These are phyloP conservation scores for Lynx canadensis DNA, from an alignment of 2,113 vertebrate genomes.

Conservation along the genomic window DNA sequence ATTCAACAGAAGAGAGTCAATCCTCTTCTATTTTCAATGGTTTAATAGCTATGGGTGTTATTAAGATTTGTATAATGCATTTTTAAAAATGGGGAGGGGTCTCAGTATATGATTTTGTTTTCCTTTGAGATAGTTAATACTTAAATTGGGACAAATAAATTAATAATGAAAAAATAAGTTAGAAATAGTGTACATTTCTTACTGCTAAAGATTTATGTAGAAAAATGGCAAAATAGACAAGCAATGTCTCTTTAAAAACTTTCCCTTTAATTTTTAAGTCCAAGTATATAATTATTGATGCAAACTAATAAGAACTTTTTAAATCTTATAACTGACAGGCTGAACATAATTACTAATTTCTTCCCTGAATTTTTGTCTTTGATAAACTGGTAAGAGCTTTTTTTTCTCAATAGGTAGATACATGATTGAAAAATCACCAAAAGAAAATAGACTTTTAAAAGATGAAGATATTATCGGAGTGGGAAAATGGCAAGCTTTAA, in stretches of 20 bases:
- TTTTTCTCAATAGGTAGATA: neutral
- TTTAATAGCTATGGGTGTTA: neutral
- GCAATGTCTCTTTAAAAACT: conserved; percentile 56
- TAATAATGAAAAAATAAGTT: conserved; percentile 49
- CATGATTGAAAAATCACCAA: conserved; percentile 31
- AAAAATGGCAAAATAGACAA: conserved; percentile 63
- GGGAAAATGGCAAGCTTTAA: conserved; percentile 76
- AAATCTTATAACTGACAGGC: conserved; percentile 70
- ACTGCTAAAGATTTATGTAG: conserved; percentile 42
- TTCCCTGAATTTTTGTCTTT: conserved; percentile 63
- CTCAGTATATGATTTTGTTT: conserved; percentile 28
- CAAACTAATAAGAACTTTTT: conserved; percentile 16
- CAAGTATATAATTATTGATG: conserved; percentile 70
- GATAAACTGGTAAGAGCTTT: conserved; percentile 56
- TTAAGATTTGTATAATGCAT: neutral
- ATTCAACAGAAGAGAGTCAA: neutral
- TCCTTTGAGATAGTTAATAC: conserved; percentile 15
- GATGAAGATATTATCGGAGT: conserved; percentile 61
- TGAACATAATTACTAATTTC: conserved; percentile 73
- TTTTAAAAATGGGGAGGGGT: neutral
- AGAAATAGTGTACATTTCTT: conserved; percentile 22
- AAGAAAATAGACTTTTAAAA: conserved; percentile 29
- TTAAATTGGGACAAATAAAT: conserved; percentile 40
- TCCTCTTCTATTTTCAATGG: neutral
- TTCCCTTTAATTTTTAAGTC: conserved; percentile 69